phyloP scores from a whole-genome alignment of 2,888 invertebrate species.

The Pseudococcus jackbeardsleyi region DNA sequence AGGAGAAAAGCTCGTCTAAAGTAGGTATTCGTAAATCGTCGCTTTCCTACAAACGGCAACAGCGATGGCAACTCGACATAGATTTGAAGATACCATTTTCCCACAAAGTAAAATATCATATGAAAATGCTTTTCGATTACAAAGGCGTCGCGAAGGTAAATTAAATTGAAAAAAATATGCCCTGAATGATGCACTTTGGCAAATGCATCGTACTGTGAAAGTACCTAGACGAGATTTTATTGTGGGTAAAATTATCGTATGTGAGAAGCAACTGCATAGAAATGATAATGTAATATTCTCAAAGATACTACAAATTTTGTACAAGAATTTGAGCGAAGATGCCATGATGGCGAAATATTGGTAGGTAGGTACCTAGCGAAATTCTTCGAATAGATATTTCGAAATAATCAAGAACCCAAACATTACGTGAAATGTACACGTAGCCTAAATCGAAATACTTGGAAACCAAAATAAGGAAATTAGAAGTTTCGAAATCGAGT shows the following conservation, averaged over 20 bases:
- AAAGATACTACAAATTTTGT: not conserved
- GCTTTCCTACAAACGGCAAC: not conserved
- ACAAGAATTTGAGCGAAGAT: no score
- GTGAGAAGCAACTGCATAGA: not conserved
- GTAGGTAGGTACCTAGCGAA: no score
- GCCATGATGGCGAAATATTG: no score
- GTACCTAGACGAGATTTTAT: not conserved
- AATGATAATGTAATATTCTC: not conserved
- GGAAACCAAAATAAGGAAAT: no score
- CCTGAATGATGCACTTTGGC: not conserved
- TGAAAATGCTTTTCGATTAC: not conserved
- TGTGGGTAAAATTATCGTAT: not conserved
- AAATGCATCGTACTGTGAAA: not conserved
- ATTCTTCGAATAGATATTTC: no score
- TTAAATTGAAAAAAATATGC: not conserved
- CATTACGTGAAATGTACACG: no score
- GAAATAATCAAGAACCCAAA: no score
- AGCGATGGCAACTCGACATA: not conserved
- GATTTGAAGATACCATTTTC: not conserved
- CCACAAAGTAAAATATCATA: not conserved
- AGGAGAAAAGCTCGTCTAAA: not conserved
- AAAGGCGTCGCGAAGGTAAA: not conserved
- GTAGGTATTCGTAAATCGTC: conserved; percentile 4
- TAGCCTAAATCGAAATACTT: no score
- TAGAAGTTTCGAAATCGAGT: no score